phyloP scores from a whole-genome alignment of 2,113 vertebrate genomes.

The Paracanthobrama guichenoti region DNA sequence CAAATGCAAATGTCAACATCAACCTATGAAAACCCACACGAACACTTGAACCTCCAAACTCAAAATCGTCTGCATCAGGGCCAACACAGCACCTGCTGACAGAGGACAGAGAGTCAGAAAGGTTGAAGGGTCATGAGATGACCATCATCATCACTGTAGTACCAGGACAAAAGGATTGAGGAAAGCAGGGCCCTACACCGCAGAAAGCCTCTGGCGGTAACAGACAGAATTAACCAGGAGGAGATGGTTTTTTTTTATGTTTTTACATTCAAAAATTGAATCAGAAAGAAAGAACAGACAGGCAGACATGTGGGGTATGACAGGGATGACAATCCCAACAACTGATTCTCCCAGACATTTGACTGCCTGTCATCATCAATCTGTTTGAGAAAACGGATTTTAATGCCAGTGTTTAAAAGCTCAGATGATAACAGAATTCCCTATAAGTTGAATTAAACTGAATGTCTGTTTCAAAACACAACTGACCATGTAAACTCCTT shows the following conservation, averaged over 20 bases:
- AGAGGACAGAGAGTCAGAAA: neutral
- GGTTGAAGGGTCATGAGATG: constrained; percentile 11
- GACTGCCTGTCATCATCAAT: constrained; percentile 22
- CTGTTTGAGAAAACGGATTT: neutral
- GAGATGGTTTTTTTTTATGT: neutral
- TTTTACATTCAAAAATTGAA: neutral
- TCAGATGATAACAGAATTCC: neutral
- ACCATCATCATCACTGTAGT: neutral
- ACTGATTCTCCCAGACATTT: constrained; percentile 45
- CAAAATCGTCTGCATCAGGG: neutral
- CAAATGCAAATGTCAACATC: neutral
- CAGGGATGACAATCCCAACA: neutral
- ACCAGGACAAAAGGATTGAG: neutral
- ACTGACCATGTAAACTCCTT: neutral
- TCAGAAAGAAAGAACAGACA: neutral
- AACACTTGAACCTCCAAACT: neutral
- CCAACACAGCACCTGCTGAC: neutral
- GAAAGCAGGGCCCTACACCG: neutral
- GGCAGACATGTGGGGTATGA: neutral
- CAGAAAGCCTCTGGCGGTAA: neutral
- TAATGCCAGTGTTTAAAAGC: neutral
- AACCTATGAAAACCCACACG: neutral
- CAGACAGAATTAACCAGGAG: constrained; percentile 49
- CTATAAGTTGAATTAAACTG: neutral
- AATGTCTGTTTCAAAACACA: neutral